Base-by-base conservation (phyloP, 1,140 invertebrate species). In the Eriosoma lanigerum region DNA sequence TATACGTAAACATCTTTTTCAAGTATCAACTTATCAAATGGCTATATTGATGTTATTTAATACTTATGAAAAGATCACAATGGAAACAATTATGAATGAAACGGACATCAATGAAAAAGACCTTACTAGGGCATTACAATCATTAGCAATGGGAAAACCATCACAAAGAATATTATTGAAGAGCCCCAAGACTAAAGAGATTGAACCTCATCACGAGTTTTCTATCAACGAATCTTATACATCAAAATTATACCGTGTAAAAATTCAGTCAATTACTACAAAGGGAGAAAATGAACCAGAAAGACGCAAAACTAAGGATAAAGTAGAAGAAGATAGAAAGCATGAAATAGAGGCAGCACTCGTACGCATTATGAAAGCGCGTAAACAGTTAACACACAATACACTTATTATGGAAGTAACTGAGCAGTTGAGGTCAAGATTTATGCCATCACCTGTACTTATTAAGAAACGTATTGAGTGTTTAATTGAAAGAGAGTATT, bases 301-400 rank as follows among this genome's bases (percentile, higher is more conserved):
- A 87, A 90, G 98, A 82, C 93, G 95, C 86, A 98, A 99, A 88
- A 99, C 98, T 0, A 90, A 97, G 84, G 97, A 92, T 84, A 99
- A 99, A 89, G 93, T 94, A 85, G 98, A 99, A 86, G 98, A 99
- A 87, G 98, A 99, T 87, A 90, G 98, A 81, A 99, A 99, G 87
- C 97, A 99, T 86, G 98, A 99, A 89, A 99, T 99, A 82, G 98
- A 99, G 89, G 98, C 98, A 54, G 98, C 98, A 56, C 98, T 99
- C 85, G 98, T 99, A 64, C 91, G 98, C 84, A 98, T 99, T 84
- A 99, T 99, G 98, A 99, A 99, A 88, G 95, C 96, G 32, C 90
- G 98, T 81, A 98, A 98, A 89, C 92, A 92, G 84, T 93, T 99
- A 90, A 87, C 93, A 90, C 95, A 97, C 86, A 98, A 97, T 86